phyloP scores from a whole-genome alignment of 2,113 vertebrate species.

The Atrichornis clamosus region DNA sequence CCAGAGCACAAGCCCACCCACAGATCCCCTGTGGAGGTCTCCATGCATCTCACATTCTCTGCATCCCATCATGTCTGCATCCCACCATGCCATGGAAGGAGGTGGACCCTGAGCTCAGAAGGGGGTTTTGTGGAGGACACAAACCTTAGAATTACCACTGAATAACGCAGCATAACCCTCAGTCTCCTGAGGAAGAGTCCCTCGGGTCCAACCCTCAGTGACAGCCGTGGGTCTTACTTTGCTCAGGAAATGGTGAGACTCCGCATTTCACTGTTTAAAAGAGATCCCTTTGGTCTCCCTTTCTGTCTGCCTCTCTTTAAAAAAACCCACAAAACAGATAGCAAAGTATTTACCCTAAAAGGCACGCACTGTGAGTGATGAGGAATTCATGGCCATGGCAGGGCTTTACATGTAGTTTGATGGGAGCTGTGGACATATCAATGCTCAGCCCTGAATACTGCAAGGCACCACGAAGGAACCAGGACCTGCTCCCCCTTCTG shows the following conservation, averaged over 20 bases:
- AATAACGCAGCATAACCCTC: background rate
- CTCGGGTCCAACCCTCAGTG: background rate
- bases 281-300: background rate
- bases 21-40: background rate
- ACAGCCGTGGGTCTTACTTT: background rate
- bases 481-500: background rate
- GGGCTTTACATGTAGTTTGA: background rate
- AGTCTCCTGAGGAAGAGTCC: background rate
- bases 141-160: background rate
- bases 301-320: background rate
- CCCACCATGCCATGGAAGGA: background rate
- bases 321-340: background rate
- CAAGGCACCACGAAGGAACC: background rate
- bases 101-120: background rate
- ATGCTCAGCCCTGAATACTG: background rate
- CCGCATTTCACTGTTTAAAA: background rate
- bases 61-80: background rate
- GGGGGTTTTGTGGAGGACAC: background rate
- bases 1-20: background rate
- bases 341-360: background rate
- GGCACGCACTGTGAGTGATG: background rate
- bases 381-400: background rate
- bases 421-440: background rate
- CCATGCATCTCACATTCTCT: background rate
- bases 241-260: conserved; percentile 6